These are phyloP conservation scores for Schrankia costaestrigalis DNA, from an alignment of 2,888 invertebrate genomes.

Conservation along the genomic window DNA sequence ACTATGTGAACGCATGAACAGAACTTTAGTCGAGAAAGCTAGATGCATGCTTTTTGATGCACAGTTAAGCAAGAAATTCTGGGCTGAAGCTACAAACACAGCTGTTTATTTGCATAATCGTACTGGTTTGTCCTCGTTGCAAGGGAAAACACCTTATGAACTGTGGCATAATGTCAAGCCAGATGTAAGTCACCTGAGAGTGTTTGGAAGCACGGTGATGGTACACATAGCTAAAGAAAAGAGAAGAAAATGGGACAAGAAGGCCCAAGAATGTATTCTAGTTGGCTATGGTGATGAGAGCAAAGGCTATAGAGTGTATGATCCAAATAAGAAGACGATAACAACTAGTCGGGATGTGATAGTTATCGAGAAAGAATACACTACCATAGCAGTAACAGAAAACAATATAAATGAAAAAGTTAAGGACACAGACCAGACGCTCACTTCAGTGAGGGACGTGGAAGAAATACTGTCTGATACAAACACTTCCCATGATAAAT, in stretches of 20 bases:
- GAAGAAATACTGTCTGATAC: background rate
- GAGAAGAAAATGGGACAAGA: background rate
- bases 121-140: background rate
- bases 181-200: too few species aligned
- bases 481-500: background rate
- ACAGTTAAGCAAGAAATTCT: background rate
- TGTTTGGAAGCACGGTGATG: too few species aligned
- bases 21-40: background rate
- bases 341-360: too few species aligned
- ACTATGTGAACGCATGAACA: background rate
- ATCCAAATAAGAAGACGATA: background rate
- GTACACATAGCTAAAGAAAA: background rate
- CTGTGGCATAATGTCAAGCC: too few species aligned
- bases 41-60: slow-evolving; percentile 1
- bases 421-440: background rate
- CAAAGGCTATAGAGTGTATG: background rate
- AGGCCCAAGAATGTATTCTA: background rate
- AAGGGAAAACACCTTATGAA: too few species aligned
- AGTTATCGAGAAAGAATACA: background rate
- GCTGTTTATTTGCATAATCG: background rate
- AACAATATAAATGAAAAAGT: too few species aligned
- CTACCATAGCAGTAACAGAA: background rate
- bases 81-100: background rate
- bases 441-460: background rate
- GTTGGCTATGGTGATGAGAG: background rate